Percentiles rank a stretch among this genome's conserved stretches.
Conservation (phyloP, 2,113 vertebrate genomes). For the Strix uralensis region DNA sequence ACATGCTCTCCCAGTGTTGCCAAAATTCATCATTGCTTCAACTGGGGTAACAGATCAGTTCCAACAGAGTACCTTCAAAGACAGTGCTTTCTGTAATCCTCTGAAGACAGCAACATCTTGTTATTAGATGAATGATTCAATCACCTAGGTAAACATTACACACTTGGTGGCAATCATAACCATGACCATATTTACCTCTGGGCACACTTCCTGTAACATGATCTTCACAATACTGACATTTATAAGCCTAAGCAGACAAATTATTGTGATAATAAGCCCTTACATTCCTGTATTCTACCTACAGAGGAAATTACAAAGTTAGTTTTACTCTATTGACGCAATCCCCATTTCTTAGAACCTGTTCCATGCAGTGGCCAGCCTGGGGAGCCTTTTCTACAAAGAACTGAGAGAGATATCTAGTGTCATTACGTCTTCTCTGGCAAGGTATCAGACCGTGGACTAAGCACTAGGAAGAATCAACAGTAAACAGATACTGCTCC, state of each 20-base stretch:
- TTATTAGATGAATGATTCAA: slow-evolving; percentile 57
- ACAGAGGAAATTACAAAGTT: slow-evolving; percentile 54
- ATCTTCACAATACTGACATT: slow-evolving; percentile 15
- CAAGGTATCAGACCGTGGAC: background rate
- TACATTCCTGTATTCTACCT: slow-evolving; percentile 43
- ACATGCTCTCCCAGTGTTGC: background rate
- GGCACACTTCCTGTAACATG: background rate
- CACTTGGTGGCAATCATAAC: slow-evolving; percentile 60
- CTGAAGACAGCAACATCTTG: slow-evolving; percentile 49
- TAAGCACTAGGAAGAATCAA: background rate
- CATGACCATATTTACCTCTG: slow-evolving; percentile 11
- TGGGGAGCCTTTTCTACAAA: background rate
- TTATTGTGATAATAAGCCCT: slow-evolving; percentile 30
- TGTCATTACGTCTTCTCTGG: background rate
- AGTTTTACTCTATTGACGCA: background rate
- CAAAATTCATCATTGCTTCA: slow-evolving; percentile 7
- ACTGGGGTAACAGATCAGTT: slow-evolving; percentile 28
- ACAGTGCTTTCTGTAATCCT: slow-evolving; percentile 37
- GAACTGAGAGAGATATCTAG: background rate
- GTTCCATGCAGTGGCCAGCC: background rate
- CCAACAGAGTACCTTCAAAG: slow-evolving; percentile 52
- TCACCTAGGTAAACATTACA: slow-evolving; percentile 58
- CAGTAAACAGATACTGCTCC: background rate
- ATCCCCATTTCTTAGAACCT: background rate
- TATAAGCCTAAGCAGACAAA: slow-evolving; percentile 46